Percentiles rank a stretch among this genome's conserved stretches.
These are phyloP conservation scores for Drosophila biarmipes DNA, from an alignment of 1,140 invertebrate species.

Conservation along the genomic window DNA sequence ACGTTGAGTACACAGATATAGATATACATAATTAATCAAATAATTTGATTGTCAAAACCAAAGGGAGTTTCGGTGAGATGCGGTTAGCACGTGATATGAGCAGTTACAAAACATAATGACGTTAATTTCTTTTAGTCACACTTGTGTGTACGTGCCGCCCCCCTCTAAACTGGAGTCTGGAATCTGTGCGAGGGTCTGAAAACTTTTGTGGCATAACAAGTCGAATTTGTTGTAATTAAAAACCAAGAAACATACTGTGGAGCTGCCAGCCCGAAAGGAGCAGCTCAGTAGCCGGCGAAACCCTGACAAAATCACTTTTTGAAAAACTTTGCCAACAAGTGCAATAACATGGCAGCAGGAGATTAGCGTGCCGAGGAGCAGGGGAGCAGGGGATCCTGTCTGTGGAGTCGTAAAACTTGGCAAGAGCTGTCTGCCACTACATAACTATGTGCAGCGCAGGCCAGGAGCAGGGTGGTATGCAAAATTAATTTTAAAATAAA, in stretches of 20 bases:
- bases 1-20: conserved; percentile 26
- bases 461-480: conserved; percentile 32
- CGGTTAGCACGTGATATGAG: conserved; percentile 76
- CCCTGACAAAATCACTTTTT: conserved; percentile 78
- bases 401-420: conserved; percentile 73
- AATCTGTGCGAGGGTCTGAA: background rate
- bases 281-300: background rate
- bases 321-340: conserved; percentile 79
- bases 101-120: conserved; percentile 70
- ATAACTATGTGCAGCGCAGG: conserved; percentile 22
- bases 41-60: conserved; percentile 54
- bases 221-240: conserved; percentile 81
- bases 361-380: conserved; percentile 70
- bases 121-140: conserved; percentile 77
- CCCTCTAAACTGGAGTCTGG: too few relatives aligned
- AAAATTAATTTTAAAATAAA: conserved; percentile 81
- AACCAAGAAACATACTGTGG: conserved; percentile 75
- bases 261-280: conserved; percentile 39
- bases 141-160: conserved; percentile 48
- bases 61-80: conserved; percentile 51
- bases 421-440: conserved; percentile 19
- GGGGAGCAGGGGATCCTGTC: conserved; percentile 47
- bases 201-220: conserved; percentile 77
- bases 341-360: conserved; percentile 81
- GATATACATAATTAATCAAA: conserved; percentile 53